Evolutionary conservation across 2,113 vertebrate genomes (phyloP), one percentile per base, ranked within the genome.

Genomic region (Seriola rivoliana): DNA sequence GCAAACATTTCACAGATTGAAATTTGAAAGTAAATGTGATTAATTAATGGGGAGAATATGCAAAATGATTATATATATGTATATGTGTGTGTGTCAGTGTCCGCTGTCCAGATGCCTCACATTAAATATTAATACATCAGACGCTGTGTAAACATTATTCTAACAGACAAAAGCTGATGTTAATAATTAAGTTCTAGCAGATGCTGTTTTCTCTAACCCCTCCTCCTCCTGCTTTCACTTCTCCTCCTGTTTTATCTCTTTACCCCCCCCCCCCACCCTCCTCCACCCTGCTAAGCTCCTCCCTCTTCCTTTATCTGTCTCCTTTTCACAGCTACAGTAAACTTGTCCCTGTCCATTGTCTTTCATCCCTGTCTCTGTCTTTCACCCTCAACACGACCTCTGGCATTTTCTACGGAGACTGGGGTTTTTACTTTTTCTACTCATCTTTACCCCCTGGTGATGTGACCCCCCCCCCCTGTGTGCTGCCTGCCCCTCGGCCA

Each of bases 401-500:
- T 42, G 62, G 48, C 69, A 21, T 54, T 34, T 52, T 21, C 46
- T 17, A 6, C 6, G 34, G 34, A n/a, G 34, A 17, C 16, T 50
- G 4, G 34, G 34, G 29, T 29, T 21, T 64, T 38, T 40, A 19
- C 25, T 16, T 36, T 19, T 8, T 48, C 14, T 23, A 2, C 4
- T 19, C 13, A 12, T 21, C 4, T 63, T 60, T 2, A 4, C 40
- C 40, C 6, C 17, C 14, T n/a, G 16, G n/a, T 4, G 1, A 2
- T 44, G 21, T 46, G 8, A 38, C 38, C 38, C 38, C 11, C 14
- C 52, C 10, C 68, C 40, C 40, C 40, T 11, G 40, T 42, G 40
- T 34, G 38, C 21, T 38, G 12, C 34, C 38, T 34, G 54, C 80
- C 75, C 71, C 42, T 3, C 46, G 71, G 81, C 65, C 57, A 55